Evolutionary conservation across 2,888 invertebrate species (phyloP).

Genomic region (Neoascia interrupta): DNA sequence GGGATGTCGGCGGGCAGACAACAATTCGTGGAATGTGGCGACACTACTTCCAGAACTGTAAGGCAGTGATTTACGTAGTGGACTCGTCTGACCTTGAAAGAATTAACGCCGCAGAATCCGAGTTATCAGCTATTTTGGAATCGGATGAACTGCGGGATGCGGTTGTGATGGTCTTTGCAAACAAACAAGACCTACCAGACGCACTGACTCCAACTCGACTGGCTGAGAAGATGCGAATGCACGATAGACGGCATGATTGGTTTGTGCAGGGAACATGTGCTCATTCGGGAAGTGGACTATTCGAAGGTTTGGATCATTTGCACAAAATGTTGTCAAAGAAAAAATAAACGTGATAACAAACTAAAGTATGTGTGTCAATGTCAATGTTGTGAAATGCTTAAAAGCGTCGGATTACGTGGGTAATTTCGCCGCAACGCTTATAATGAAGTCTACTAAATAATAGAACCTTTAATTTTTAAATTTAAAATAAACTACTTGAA

Average conservation of each 20-base stretch:
- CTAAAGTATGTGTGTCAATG: too few relatives aligned
- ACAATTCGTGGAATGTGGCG: constrained; percentile 74
- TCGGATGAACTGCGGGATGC: constrained; percentile 72
- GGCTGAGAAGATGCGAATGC: constrained; percentile 68
- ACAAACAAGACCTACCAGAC: constrained; percentile 75
- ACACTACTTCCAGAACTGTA: constrained; percentile 74
- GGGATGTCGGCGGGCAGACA: constrained; percentile 76
- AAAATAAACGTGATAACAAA: constrained; percentile 40
- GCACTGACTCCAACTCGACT: constrained; percentile 71
- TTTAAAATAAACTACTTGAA: too few relatives aligned
- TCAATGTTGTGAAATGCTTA: not conserved
- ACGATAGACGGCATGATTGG: constrained; percentile 70
- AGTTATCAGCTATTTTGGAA: constrained; percentile 72
- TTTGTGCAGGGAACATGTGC: constrained; percentile 71
- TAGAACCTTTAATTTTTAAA: too few relatives aligned
- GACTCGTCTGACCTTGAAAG: constrained; percentile 73
- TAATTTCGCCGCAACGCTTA: too few relatives aligned
- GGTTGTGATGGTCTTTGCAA: constrained; percentile 73
- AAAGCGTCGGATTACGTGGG: too few relatives aligned
- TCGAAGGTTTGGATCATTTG: constrained; percentile 70
- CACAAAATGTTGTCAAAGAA: constrained; percentile 70
- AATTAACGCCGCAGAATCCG: constrained; percentile 71
- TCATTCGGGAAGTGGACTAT: constrained; percentile 69
- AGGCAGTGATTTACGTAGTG: constrained; percentile 75
- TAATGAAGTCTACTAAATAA: too few relatives aligned